These are phyloP conservation scores for Scomberomorus guttatus DNA, from an alignment of 2,797 vertebrate species.

Conservation along the genomic window DNA sequence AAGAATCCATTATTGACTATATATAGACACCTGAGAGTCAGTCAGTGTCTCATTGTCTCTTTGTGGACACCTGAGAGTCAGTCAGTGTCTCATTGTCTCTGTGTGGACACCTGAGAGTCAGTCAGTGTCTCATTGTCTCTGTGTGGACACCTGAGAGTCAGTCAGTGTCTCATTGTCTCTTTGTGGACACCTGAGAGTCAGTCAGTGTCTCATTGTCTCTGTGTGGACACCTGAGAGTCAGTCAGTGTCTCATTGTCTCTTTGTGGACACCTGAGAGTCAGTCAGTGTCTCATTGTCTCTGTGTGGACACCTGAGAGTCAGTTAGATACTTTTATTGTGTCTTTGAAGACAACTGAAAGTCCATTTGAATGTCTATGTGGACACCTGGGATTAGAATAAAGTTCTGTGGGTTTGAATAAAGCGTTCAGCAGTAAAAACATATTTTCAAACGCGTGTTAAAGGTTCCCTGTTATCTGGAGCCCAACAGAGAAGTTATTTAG, in stretches of 20 bases:
- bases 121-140: not conserved
- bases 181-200: not conserved
- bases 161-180: not conserved
- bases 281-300: not conserved
- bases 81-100: not conserved
- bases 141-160: not conserved
- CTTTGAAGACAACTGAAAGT: too few relatives aligned
- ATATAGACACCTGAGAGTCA: too few relatives aligned
- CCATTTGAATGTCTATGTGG: not conserved
- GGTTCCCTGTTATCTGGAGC: slow-evolving; percentile 5
- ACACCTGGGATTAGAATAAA: too few relatives aligned
- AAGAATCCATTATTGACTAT: not conserved
- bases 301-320: not conserved
- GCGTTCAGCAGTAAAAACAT: not conserved
- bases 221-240: not conserved
- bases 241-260: not conserved
- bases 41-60: not conserved
- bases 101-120: not conserved
- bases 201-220: not conserved
- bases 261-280: not conserved
- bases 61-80: not conserved
- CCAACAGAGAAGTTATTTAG: slow-evolving; percentile 18
- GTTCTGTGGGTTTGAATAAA: not conserved
- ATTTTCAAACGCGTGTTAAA: not conserved
- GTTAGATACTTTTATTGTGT: too few relatives aligned